Evolutionary conservation across 1,140 invertebrate species (phyloP).

Genomic region (Penaeus chinensis): DNA sequence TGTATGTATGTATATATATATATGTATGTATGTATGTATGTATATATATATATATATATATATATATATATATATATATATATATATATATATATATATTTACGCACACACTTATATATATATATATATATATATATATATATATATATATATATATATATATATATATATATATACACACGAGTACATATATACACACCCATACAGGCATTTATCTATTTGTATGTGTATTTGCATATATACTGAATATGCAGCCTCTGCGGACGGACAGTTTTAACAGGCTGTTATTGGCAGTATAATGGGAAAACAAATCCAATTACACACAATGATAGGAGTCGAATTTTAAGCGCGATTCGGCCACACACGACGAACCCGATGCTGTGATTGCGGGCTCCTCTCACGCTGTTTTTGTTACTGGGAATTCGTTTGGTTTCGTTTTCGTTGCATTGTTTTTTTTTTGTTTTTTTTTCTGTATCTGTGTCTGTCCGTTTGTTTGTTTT

Average conservation of each 20-base stretch:
- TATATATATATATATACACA: neutral
- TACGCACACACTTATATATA: neutral
- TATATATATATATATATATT: conserved; percentile 23
- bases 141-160: conserved; percentile 23
- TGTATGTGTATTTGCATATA: neutral
- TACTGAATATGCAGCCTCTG: neutral
- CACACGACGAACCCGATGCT: too few relatives aligned
- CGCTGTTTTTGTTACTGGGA: too few relatives aligned
- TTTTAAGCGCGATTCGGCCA: too few relatives aligned
- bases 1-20: neutral
- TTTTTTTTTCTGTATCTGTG: too few relatives aligned
- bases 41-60: conserved; percentile 7
- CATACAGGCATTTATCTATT: neutral
- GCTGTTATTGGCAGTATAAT: neutral
- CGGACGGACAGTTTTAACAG: neutral
- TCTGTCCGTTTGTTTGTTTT: too few relatives aligned
- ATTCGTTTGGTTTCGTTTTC: too few relatives aligned
- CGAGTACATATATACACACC: neutral
- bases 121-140: conserved; percentile 15
- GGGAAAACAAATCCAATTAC: too few relatives aligned
- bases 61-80: conserved; percentile 30
- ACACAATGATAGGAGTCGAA: too few relatives aligned
- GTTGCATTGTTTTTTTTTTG: too few relatives aligned
- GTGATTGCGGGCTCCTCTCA: too few relatives aligned
- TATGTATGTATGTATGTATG: neutral